phyloP scores from a whole-genome alignment of 2,888 invertebrate genomes.

The Drosophila multiciliata region DNA sequence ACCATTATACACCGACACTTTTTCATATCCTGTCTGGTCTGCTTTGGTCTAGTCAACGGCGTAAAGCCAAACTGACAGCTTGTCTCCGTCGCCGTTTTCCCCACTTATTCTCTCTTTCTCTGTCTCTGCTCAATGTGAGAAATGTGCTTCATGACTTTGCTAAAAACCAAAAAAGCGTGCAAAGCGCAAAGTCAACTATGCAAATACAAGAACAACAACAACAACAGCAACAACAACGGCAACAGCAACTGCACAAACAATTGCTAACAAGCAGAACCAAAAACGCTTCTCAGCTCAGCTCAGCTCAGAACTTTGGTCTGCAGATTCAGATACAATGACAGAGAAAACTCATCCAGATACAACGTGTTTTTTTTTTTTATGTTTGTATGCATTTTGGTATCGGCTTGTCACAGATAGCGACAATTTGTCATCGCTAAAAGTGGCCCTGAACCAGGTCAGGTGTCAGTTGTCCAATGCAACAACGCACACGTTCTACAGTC shows the following conservation, averaged over 20 bases:
- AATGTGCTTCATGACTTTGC: constrained; percentile 74
- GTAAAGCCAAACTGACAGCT: constrained; percentile 66
- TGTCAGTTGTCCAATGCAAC: constrained; percentile 63
- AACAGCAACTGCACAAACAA: constrained; percentile 48
- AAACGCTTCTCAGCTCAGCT: constrained; percentile 21
- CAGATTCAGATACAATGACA: constrained; percentile 19
- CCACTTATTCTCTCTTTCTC: not conserved
- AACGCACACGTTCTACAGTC: not conserved
- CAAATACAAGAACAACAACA: constrained; percentile 43
- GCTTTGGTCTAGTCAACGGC: constrained; percentile 61
- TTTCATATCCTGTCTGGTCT: constrained; percentile 78
- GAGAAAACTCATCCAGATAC: constrained; percentile 36
- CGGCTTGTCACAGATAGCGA: constrained; percentile 39
- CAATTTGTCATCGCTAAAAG: constrained; percentile 67
- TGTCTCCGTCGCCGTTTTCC: constrained; percentile 34
- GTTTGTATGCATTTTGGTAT: constrained; percentile 2
- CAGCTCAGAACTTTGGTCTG: not conserved
- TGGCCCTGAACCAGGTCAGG: constrained; percentile 79
- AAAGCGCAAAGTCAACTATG: constrained; percentile 62
- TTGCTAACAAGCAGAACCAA: constrained; percentile 45
- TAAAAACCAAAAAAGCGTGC: constrained; percentile 75
- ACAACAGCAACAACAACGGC: constrained; percentile 6
- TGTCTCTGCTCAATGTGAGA: constrained; percentile 55
- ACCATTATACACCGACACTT: constrained; percentile 77
- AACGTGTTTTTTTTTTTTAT: not conserved